Percentiles rank a stretch among this genome's conserved stretches.
Evolutionary conservation across 2,113 vertebrate genomes (phyloP).

Genomic region (Psittacara wagleri): DNA sequence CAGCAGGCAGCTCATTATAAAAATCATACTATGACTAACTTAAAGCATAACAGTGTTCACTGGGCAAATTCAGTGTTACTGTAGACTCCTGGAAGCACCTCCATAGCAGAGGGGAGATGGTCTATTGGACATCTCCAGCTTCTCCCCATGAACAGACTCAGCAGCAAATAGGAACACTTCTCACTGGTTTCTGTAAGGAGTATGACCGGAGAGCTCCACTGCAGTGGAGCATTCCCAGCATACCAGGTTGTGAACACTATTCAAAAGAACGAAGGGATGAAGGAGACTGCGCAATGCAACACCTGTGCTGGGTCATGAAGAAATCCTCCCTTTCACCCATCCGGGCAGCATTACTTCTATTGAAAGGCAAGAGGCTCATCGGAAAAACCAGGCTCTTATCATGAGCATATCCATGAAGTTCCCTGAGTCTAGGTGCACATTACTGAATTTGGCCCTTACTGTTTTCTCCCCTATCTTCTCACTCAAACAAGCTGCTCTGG

Average conservation of each 20-base stretch:
- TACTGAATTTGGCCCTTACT: not conserved
- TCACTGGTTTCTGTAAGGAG: not conserved
- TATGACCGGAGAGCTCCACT: not conserved
- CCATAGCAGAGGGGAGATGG: not conserved
- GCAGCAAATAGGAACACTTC: not conserved
- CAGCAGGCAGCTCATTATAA: not conserved
- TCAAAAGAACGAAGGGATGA: not conserved
- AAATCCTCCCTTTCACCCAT: not conserved
- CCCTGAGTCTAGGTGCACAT: accelerated
- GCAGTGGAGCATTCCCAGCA: accelerated
- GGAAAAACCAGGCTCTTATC: not conserved
- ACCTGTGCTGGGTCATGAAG: not conserved
- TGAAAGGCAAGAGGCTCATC: not conserved
- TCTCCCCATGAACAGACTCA: not conserved
- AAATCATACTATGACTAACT: not conserved
- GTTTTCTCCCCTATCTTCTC: not conserved
- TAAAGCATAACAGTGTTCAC: not conserved
- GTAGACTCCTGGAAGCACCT: not conserved
- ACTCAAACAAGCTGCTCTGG: not conserved
- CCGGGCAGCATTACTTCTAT: not conserved
- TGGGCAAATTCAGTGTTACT: not conserved
- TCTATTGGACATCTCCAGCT: not conserved
- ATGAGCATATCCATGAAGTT: not conserved
- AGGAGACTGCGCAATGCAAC: not conserved
- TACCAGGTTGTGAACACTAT: not conserved